These are phyloP conservation scores for Anser cygnoides DNA, from an alignment of 2,113 vertebrate genomes.

Conservation along the genomic window DNA sequence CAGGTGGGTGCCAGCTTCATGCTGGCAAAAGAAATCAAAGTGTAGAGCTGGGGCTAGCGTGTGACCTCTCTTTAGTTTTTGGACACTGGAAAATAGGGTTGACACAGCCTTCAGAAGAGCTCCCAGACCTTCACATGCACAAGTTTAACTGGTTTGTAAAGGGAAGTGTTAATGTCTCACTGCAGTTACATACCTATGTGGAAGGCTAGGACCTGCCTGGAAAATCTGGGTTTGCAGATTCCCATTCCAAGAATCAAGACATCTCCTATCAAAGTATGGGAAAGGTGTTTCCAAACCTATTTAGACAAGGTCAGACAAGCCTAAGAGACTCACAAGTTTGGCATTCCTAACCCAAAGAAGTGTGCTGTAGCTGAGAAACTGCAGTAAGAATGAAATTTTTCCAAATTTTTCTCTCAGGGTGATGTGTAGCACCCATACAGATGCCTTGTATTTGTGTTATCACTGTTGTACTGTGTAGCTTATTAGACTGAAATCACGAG, in stretches of 20 bases:
- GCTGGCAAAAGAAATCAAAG: not conserved
- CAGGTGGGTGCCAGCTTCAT: not conserved
- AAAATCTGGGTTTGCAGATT: not conserved
- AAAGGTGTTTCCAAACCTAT: not conserved
- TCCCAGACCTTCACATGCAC: not conserved
- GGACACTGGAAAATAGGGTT: not conserved
- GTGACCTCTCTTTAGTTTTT: not conserved
- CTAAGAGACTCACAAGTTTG: too few relatives aligned
- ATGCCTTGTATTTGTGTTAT: too few relatives aligned
- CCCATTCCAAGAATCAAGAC: not conserved
- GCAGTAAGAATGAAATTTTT: not conserved
- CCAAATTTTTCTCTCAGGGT: not conserved
- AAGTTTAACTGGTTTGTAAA: not conserved
- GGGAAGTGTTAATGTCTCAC: not conserved
- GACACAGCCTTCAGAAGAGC: not conserved
- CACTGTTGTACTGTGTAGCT: not conserved
- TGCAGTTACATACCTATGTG: not conserved
- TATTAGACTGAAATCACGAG: not conserved
- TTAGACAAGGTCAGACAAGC: too few relatives aligned
- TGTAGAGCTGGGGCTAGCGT: not conserved
- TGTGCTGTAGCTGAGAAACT: not conserved
- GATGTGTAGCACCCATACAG: accelerated
- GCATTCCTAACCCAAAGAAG: not conserved
- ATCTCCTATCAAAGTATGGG: not conserved
- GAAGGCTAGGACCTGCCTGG: not conserved